Evolutionary conservation across 2,888 invertebrate genomes (phyloP).

Genomic region (Lasioglossum lativentre): DNA sequence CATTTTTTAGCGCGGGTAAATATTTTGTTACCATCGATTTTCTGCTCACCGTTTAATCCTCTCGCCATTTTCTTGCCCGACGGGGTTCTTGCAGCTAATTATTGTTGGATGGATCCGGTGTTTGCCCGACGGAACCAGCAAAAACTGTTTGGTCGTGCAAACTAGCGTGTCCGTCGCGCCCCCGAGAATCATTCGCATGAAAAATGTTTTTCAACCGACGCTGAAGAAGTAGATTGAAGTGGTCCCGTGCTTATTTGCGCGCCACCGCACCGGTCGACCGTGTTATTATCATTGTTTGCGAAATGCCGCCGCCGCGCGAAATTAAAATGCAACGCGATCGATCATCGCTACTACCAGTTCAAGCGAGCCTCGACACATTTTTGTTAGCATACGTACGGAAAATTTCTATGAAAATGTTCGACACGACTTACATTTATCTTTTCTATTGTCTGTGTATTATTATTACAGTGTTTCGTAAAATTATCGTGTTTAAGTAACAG

Average conservation of each 20-base stretch:
- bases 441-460: background rate
- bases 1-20: background rate
- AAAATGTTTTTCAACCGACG: background rate
- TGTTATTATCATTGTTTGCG: background rate
- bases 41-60: constrained; percentile 16
- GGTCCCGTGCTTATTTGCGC: background rate
- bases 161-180: background rate
- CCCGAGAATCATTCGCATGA: background rate
- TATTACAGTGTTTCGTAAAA: background rate
- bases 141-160: background rate
- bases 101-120: background rate
- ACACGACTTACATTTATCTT: background rate
- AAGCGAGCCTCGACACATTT: background rate
- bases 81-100: background rate
- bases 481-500: too few species aligned
- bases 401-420: background rate
- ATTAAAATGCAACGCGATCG: background rate
- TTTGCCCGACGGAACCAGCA: background rate
- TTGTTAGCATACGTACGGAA: background rate
- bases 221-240: background rate
- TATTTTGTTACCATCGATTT: constrained; percentile 40
- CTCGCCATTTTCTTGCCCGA: background rate
- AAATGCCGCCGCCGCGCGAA: background rate
- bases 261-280: background rate
- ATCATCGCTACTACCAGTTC: background rate